phyloP scores from a whole-genome alignment of 1,140 invertebrate species.

The Coelopa frigida region DNA sequence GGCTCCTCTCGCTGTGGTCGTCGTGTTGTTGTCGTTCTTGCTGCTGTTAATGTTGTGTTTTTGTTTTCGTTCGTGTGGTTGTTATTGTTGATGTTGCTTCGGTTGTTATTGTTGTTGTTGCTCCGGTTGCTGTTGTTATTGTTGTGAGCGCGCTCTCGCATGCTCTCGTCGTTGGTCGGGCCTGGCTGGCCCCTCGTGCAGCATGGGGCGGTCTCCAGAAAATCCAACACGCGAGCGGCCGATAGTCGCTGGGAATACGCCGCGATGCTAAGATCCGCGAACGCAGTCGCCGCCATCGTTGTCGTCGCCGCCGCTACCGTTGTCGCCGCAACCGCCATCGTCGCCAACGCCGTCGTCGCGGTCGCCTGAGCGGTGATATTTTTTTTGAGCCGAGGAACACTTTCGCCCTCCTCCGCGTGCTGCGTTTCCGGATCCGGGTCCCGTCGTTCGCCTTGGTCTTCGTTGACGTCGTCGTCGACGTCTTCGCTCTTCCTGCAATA shows the following conservation, averaged over 20 bases:
- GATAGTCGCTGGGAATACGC: slow-evolving; percentile 44
- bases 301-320: not conserved
- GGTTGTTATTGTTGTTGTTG: too few relatives aligned
- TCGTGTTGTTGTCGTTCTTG: slow-evolving; percentile 5
- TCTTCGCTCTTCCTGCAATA: not conserved
- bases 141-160: too few relatives aligned
- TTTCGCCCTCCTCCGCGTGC: too few relatives aligned
- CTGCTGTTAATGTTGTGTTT: not conserved
- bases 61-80: not conserved
- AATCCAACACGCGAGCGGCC: slow-evolving; percentile 23
- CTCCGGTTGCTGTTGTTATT: too few relatives aligned
- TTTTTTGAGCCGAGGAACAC: too few relatives aligned
- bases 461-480: slow-evolving; percentile 2
- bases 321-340: not conserved
- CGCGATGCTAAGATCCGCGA: slow-evolving; percentile 42
- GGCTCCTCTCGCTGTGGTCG: too few relatives aligned
- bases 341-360: not conserved
- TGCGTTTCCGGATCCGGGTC: too few relatives aligned
- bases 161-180: too few relatives aligned
- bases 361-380: too few relatives aligned
- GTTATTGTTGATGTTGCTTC: too few relatives aligned
- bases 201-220: slow-evolving; percentile 32
- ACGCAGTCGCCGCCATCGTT: slow-evolving; percentile 9
- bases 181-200: slow-evolving; percentile 2
- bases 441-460: not conserved